Conservation (phyloP, 1,140 invertebrate genomes). For the Drosophila carrolli region DNA sequence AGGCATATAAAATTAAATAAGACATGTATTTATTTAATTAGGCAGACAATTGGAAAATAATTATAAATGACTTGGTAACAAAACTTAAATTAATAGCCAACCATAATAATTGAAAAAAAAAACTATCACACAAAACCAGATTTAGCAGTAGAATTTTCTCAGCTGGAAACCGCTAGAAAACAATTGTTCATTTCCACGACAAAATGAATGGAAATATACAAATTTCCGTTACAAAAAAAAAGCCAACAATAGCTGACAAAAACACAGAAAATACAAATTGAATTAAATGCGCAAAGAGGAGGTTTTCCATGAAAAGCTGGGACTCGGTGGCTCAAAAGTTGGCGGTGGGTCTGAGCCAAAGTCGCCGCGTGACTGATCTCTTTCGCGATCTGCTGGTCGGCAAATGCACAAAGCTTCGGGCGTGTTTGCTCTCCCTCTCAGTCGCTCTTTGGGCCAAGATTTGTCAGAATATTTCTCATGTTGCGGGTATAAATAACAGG, state of each 20-base stretch:
- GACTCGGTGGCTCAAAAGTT: conserved; percentile 3
- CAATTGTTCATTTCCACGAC: conserved; percentile 40
- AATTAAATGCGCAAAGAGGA: conserved; percentile 34
- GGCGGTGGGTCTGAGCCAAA: conserved; percentile 4
- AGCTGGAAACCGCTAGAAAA: conserved; percentile 18
- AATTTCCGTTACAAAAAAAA: conserved; percentile 10
- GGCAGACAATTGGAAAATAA: no score
- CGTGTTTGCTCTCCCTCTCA: conserved; percentile 29
- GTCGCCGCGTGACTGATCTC: conserved; percentile 56
- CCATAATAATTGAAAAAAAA: conserved; percentile 10
- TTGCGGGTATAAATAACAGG: conserved; percentile 81
- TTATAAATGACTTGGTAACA: background rate
- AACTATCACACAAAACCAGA: background rate
- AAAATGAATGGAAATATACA: conserved; percentile 25
- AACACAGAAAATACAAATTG: conserved; percentile 36
- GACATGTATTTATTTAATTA: no score
- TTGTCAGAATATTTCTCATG: conserved; percentile 78
- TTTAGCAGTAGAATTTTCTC: conserved; percentile 16
- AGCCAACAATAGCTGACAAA: conserved; percentile 36
- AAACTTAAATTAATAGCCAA: background rate
- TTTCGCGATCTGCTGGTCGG: conserved; percentile 50
- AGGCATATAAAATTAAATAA: background rate
- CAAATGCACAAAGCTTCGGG: conserved; percentile 50
- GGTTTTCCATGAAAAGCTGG: conserved; percentile 43
- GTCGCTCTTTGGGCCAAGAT: conserved; percentile 29